phyloP scores from a whole-genome alignment of 2,888 invertebrate species.

The Pristionchus mayeri region DNA sequence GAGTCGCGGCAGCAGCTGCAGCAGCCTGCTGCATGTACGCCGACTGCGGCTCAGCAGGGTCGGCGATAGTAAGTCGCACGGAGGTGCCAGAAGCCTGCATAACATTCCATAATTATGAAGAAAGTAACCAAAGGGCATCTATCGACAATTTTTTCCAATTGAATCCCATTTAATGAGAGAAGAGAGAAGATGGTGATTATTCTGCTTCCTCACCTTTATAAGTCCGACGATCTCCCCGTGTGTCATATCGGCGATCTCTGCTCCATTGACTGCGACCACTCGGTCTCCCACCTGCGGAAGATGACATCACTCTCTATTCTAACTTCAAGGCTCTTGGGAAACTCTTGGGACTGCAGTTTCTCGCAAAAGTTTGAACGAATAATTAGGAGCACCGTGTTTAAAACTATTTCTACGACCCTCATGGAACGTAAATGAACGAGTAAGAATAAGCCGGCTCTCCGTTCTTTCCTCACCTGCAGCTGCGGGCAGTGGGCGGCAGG shows the following conservation, averaged over 20 bases:
- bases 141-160: neutral
- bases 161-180: too few relatives aligned
- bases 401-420: too few relatives aligned
- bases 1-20: slow-evolving; percentile 26
- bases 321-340: slow-evolving; percentile 83
- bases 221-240: slow-evolving; percentile 97
- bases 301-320: too few relatives aligned
- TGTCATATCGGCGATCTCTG: slow-evolving; percentile 90
- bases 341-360: too few relatives aligned
- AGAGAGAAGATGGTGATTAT: too few relatives aligned
- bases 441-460: too few relatives aligned
- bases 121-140: too few relatives aligned
- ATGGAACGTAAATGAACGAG: too few relatives aligned
- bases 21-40: slow-evolving; percentile 44
- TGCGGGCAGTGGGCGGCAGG: slow-evolving; percentile 87
- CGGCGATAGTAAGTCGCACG: slow-evolving; percentile 80
- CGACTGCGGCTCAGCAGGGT: slow-evolving; percentile 68
- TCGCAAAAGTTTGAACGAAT: too few relatives aligned
- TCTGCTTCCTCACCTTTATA: slow-evolving; percentile 83
- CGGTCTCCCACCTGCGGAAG: slow-evolving; percentile 86
- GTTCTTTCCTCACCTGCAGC: slow-evolving; percentile 51
- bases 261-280: slow-evolving; percentile 93
- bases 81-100: slow-evolving; percentile 79
- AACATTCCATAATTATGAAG: too few relatives aligned
- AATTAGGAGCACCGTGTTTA: too few relatives aligned